phyloP scores from a whole-genome alignment of 2,113 vertebrate species.

The Calonectris borealis region DNA sequence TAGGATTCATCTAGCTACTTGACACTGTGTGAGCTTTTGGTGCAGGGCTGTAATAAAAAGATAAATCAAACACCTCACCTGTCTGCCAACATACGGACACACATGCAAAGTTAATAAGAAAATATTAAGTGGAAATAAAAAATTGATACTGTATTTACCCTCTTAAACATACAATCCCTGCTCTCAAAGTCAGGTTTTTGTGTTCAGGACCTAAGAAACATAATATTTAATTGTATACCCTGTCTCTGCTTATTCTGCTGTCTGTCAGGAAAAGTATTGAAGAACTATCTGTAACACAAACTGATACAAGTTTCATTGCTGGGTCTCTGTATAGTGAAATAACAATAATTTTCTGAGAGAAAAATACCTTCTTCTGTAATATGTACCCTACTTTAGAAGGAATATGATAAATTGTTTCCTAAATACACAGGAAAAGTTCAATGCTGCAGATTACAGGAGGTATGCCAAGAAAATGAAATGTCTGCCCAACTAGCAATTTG shows the following conservation, averaged over 20 bases:
- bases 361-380: not conserved
- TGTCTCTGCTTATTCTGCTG: not conserved
- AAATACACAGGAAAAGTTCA: constrained; percentile 41
- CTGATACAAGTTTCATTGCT: not conserved
- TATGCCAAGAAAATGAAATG: constrained; percentile 54
- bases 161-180: not conserved
- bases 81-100: not conserved
- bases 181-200: not conserved
- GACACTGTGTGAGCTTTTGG: not conserved
- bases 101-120: not conserved
- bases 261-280: not conserved
- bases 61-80: not conserved
- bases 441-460: constrained; percentile 6
- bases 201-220: not conserved
- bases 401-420: not conserved
- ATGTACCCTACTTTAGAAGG: not conserved
- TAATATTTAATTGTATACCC: not conserved
- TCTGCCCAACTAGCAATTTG: constrained; percentile 28
- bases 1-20: not conserved
- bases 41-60: not conserved
- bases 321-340: not conserved
- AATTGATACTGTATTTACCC: not conserved
- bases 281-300: not conserved
- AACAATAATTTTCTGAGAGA: not conserved
- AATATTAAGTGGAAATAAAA: not conserved